Evolutionary conservation across 1,140 invertebrate species (phyloP).

Genomic region (Drosophila neocordata): DNA sequence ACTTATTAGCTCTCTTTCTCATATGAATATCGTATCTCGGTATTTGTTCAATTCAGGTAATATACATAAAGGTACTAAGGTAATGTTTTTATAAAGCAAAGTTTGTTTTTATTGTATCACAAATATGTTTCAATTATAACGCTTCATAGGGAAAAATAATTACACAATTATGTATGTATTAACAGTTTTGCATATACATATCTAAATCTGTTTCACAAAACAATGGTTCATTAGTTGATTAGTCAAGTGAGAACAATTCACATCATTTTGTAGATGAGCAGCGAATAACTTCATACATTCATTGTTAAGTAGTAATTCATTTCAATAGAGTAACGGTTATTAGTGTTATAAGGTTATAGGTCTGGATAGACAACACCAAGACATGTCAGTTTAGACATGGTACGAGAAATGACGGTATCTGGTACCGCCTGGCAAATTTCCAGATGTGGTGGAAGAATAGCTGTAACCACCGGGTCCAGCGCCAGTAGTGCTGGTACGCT

Average conservation of each 20-base stretch:
- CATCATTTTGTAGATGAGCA: slow-evolving; percentile 54
- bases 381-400: slow-evolving; percentile 86
- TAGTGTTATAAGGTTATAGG: slow-evolving; percentile 39
- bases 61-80: slow-evolving; percentile 33
- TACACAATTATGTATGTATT: slow-evolving; percentile 42
- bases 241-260: slow-evolving; percentile 65
- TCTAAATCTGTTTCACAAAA: slow-evolving; percentile 56
- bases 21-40: slow-evolving; percentile 72
- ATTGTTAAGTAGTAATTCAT: slow-evolving; percentile 31
- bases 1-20: not conserved
- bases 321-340: slow-evolving; percentile 36
- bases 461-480: slow-evolving; percentile 92
- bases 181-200: slow-evolving; percentile 31
- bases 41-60: not conserved
- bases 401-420: slow-evolving; percentile 92
- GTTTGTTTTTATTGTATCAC: slow-evolving; percentile 77
- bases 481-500: slow-evolving; percentile 86
- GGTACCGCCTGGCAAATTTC: slow-evolving; percentile 90
- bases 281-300: slow-evolving; percentile 49
- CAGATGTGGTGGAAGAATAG: slow-evolving; percentile 89
- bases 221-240: slow-evolving; percentile 67
- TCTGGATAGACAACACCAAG: slow-evolving; percentile 16
- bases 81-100: slow-evolving; percentile 53
- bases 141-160: slow-evolving; percentile 47
- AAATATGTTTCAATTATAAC: slow-evolving; percentile 71